Evolutionary conservation across 2,113 vertebrate genomes (phyloP).

Genomic region (Gobiocypris rarus): DNA sequence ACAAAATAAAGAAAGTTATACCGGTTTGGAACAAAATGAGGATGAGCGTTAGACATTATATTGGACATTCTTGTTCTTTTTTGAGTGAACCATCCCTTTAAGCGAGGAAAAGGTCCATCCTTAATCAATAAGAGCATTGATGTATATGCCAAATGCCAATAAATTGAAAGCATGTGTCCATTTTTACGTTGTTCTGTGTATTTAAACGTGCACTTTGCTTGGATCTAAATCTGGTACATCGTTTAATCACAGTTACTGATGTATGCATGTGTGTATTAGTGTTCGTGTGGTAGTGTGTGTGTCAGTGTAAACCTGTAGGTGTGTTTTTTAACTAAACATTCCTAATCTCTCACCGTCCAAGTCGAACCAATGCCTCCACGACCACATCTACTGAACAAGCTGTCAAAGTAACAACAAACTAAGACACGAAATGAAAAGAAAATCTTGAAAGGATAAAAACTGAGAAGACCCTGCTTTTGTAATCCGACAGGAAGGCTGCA

Average conservation of each 20-base stretch:
- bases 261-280: background rate
- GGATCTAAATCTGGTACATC: background rate
- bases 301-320: conserved; percentile 9
- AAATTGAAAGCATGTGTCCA: background rate
- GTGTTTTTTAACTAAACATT: conserved; percentile 12
- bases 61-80: background rate
- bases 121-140: background rate
- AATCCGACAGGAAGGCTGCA: conserved; percentile 32
- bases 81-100: background rate
- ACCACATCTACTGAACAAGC: background rate
- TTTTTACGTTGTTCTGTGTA: conserved; percentile 31
- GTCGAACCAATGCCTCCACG: conserved; percentile 16
- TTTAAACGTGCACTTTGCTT: conserved; percentile 13
- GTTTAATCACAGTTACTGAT: background rate
- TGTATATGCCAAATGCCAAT: background rate
- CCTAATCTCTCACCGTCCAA: conserved; percentile 26
- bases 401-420: conserved; percentile 35
- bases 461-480: conserved; percentile 38
- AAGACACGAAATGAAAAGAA: conserved; percentile 48
- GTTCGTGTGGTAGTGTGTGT: conserved; percentile 7
- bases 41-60: no score
- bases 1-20: background rate
- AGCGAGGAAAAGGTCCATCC: background rate
- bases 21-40: background rate
- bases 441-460: conserved; percentile 47